These are phyloP conservation scores for Decapterus maruadsi DNA, from an alignment of 2,797 vertebrate species.

Conservation along the genomic window DNA sequence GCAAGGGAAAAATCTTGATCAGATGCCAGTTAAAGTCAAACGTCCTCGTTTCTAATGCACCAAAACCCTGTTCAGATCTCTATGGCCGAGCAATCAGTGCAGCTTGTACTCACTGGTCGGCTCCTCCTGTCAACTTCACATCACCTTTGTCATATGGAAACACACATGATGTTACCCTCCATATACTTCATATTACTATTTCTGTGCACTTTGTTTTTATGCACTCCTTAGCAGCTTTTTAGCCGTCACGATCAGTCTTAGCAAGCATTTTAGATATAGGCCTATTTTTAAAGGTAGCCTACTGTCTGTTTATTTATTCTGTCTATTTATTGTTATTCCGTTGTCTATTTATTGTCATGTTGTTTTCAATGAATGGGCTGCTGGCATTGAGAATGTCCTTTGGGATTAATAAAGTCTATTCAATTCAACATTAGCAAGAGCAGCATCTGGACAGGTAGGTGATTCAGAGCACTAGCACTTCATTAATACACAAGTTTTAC, in stretches of 20 bases:
- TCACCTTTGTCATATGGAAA: slow-evolving; percentile 5
- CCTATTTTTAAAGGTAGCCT: too few species aligned
- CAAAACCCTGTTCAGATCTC: slow-evolving; percentile 11
- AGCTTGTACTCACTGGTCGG: too few species aligned
- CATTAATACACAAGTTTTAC: slow-evolving; percentile 46
- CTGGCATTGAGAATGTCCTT: background rate
- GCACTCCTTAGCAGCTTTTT: too few species aligned
- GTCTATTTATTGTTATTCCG: too few species aligned
- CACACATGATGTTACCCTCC: slow-evolving; percentile 14
- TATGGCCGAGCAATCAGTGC: background rate
- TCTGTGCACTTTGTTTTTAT: too few species aligned
- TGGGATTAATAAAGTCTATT: too few species aligned
- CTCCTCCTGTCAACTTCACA: slow-evolving; percentile 10
- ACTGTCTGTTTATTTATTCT: too few species aligned
- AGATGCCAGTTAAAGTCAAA: slow-evolving; percentile 36
- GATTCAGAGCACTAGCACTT: slow-evolving; percentile 12
- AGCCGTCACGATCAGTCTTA: too few species aligned
- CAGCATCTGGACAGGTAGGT: slow-evolving; percentile 25
- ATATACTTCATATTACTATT: background rate
- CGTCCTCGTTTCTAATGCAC: slow-evolving; percentile 35
- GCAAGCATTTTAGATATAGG: too few species aligned
- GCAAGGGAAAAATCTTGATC: slow-evolving; percentile 26
- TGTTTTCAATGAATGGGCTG: too few species aligned
- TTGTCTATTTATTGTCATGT: too few species aligned
- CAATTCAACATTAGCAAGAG: background rate